Percentiles rank a stretch among this genome's conserved stretches.
Evolutionary conservation across 2,113 vertebrate genomes (phyloP).

Genomic region (Galemys pyrenaicus): DNA sequence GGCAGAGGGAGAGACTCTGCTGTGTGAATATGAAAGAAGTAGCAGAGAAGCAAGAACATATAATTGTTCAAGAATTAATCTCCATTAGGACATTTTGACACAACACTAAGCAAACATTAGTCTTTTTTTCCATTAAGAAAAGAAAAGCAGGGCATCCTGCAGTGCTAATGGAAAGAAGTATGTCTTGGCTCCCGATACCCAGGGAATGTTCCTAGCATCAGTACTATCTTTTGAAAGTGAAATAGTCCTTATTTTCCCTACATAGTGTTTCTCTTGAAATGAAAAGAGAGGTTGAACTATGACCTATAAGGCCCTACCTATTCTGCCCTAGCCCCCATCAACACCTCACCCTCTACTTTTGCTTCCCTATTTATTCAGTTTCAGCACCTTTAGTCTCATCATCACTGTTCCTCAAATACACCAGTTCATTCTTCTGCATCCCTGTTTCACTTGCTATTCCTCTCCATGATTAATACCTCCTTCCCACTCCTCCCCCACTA

Average conservation of each 20-base stretch:
- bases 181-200: not conserved
- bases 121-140: conserved; percentile 46
- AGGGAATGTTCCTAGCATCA: not conserved
- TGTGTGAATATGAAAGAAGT: not conserved
- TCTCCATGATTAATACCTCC: not conserved
- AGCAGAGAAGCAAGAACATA: conserved; percentile 25
- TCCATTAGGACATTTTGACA: conserved; percentile 6
- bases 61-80: not conserved
- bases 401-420: not conserved
- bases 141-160: not conserved
- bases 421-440: not conserved
- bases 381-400: not conserved
- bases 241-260: not conserved
- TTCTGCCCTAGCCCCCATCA: no score
- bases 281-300: not conserved
- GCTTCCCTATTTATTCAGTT: not conserved
- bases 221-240: not conserved
- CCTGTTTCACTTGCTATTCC: not conserved
- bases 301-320: not conserved
- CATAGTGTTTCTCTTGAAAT: not conserved
- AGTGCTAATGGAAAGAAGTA: not conserved
- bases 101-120: not conserved
- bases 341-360: not conserved
- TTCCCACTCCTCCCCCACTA: not conserved
- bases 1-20: not conserved